A percentile compares a stretch with the other conserved stretches of the same genome.
Evolutionary conservation across 30 jellyfish, hydroid and myxozoan species (phyloP).

Genomic region (Clytia hemisphaerica): DNA sequence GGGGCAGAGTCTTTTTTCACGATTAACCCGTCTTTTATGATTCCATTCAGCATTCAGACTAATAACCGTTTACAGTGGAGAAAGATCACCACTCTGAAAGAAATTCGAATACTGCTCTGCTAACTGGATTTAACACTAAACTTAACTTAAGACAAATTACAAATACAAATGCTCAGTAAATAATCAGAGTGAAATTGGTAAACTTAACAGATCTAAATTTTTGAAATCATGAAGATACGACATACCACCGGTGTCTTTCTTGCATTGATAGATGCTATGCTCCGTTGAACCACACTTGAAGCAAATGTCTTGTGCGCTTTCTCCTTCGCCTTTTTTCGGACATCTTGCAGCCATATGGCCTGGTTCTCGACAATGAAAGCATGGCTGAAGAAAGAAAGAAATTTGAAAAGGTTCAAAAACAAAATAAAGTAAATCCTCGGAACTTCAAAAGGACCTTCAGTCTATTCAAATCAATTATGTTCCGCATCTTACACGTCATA

Average conservation of each 20-base stretch:
- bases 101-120: neutral
- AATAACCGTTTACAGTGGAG: neutral
- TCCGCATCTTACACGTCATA: too few species aligned
- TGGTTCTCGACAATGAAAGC: conserved; percentile 60
- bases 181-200: too few species aligned
- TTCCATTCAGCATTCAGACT: too few species aligned
- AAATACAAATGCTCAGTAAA: too few species aligned
- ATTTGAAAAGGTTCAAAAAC: neutral
- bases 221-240: neutral
- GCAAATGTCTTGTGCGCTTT: conserved; percentile 40
- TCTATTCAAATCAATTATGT: neutral
- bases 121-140: neutral
- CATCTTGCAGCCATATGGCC: conserved; percentile 75
- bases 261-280: conserved; percentile 50
- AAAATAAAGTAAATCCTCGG: neutral
- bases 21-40: too few species aligned
- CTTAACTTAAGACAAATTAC: too few species aligned
- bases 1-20: too few species aligned
- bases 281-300: conserved; percentile 88
- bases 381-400: conserved; percentile 28
- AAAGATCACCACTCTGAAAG: neutral
- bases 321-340: conserved; percentile 31
- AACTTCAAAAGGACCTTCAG: too few species aligned
- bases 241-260: conserved; percentile 46
- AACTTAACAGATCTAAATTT: conserved; percentile 1